phyloP scores from a whole-genome alignment of 92 coral and sea anemone genomes.

The Porites cylindrica region DNA sequence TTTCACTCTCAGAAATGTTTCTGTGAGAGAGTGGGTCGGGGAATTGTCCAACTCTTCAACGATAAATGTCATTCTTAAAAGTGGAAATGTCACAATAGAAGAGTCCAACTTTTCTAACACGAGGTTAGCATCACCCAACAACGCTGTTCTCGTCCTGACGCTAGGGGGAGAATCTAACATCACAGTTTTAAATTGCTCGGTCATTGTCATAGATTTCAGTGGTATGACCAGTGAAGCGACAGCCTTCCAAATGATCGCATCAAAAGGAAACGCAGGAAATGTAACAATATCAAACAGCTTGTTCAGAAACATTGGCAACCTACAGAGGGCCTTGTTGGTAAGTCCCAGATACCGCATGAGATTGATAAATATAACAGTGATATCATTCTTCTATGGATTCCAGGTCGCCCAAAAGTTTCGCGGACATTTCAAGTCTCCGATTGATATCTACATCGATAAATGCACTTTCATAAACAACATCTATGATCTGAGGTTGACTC shows the following conservation, averaged over 20 bases:
- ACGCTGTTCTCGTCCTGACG: not conserved
- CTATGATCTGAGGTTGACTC: not conserved
- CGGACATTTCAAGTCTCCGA: no score
- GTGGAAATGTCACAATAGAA: slow-evolving; percentile 7
- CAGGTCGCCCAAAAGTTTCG: not conserved
- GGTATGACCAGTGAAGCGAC: not conserved
- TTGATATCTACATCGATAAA: slow-evolving; percentile 8
- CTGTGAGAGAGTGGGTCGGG: not conserved
- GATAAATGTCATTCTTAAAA: not conserved
- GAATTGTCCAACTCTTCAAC: not conserved
- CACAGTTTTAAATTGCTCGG: not conserved
- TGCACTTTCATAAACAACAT: slow-evolving; percentile 22
- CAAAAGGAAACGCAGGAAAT: slow-evolving; percentile 2
- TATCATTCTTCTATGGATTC: not conserved
- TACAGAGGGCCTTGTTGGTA: not conserved
- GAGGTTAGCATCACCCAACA: not conserved
- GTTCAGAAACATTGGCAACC: not conserved
- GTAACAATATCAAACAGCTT: slow-evolving; percentile 8
- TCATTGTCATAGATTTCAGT: not conserved
- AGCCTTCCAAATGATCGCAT: not conserved
- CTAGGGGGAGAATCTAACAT: slow-evolving; percentile 19
- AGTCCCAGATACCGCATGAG: slow-evolving; percentile 23
- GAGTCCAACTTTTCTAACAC: not conserved
- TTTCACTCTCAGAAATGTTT: slow-evolving; percentile 16
- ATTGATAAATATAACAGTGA: slow-evolving; percentile 8